phyloP scores from a whole-genome alignment of 2,888 invertebrate genomes.

The Coremacera marginata region DNA sequence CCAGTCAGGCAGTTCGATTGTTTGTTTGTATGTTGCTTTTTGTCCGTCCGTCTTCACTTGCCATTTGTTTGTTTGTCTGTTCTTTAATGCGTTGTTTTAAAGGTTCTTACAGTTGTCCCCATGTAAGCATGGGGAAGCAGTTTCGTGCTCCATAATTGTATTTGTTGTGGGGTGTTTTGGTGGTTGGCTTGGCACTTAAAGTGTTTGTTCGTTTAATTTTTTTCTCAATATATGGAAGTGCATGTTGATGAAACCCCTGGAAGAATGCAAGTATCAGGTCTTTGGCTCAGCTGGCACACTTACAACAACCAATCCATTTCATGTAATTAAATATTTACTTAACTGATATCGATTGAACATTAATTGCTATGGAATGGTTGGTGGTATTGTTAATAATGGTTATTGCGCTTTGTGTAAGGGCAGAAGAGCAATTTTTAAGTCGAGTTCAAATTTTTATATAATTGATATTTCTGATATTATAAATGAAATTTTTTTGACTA shows the following conservation, averaged over 20 bases:
- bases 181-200: neutral
- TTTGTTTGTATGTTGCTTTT: neutral
- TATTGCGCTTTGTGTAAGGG: no score
- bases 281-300: constrained; percentile 24
- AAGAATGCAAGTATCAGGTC: no score
- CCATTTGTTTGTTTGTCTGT: neutral
- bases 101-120: neutral
- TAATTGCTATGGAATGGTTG: neutral
- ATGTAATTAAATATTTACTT: constrained; percentile 28
- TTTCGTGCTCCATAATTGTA: neutral
- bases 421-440: no score
- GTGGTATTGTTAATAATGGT: neutral
- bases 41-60: neutral
- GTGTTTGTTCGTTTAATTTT: neutral
- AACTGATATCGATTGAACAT: constrained; percentile 20
- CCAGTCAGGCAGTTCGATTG: neutral
- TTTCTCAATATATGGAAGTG: neutral
- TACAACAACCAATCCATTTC: constrained; percentile 24
- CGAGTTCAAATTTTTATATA: no score
- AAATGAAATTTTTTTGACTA: no score
- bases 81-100: constrained; percentile 16
- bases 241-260: no score
- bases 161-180: neutral
- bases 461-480: no score
- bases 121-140: neutral